Conservation (phyloP, 2,888 invertebrate genomes). For the Epiblema foenella region DNA sequence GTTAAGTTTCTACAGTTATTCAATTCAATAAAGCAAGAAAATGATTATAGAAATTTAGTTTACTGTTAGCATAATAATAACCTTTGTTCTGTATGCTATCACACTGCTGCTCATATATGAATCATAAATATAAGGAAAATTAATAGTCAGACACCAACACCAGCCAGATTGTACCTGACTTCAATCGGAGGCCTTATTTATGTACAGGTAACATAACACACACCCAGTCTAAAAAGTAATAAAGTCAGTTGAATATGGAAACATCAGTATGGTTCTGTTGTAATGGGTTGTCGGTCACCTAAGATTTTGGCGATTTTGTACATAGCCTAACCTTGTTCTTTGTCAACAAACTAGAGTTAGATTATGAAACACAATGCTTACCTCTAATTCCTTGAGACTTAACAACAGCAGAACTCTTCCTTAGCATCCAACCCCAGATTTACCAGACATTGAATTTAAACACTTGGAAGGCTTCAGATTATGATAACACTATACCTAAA, state of each 20-base stretch:
- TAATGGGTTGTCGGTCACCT: too few relatives aligned
- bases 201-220: too few relatives aligned
- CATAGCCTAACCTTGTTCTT: background rate
- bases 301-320: background rate
- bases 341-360: background rate
- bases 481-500: slow-evolving; percentile 83
- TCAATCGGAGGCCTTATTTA: too few relatives aligned
- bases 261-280: too few relatives aligned
- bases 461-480: slow-evolving; percentile 84
- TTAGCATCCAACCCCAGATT: slow-evolving; percentile 81
- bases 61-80: background rate
- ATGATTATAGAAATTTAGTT: background rate
- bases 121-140: background rate
- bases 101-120: background rate
- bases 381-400: slow-evolving; percentile 76
- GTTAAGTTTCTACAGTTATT: background rate
- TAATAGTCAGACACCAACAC: background rate
- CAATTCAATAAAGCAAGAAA: background rate
- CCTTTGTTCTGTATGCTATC: slow-evolving; percentile 7
- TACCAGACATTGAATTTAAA: slow-evolving; percentile 79
- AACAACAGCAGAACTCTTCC: slow-evolving; percentile 71
- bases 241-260: too few relatives aligned
- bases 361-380: slow-evolving; percentile 54
- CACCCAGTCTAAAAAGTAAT: too few relatives aligned
- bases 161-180: background rate